phyloP scores from a whole-genome alignment of 2,797 vertebrate species.

The Rhodeus uyekii region DNA sequence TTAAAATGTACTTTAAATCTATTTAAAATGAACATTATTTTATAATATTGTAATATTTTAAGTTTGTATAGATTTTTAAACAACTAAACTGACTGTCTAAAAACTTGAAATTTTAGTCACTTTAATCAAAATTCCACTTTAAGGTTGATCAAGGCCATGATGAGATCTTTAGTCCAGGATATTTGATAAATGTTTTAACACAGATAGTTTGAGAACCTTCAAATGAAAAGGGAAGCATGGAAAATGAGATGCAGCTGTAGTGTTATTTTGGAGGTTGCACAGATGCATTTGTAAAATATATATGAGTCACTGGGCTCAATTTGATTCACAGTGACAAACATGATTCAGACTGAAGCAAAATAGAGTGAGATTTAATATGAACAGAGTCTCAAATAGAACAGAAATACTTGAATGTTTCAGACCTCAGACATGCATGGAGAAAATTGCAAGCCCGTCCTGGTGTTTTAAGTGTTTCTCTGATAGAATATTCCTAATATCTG shows the following conservation, averaged over 20 bases:
- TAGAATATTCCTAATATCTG: constrained; percentile 47
- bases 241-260: neutral
- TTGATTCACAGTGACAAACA: constrained; percentile 29
- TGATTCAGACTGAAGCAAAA: constrained; percentile 25
- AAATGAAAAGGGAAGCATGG: too few relatives aligned
- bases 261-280: neutral
- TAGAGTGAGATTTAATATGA: neutral
- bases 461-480: constrained; percentile 47
- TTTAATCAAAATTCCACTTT: neutral
- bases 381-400: constrained; percentile 1
- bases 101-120: neutral
- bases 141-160: neutral
- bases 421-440: neutral
- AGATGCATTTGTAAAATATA: neutral
- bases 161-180: neutral
- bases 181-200: neutral
- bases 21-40: neutral
- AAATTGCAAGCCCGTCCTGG: neutral
- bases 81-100: neutral
- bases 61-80: neutral
- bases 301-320: neutral
- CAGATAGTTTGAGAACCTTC: neutral
- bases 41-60: neutral
- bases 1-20: neutral
- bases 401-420: neutral